Conservation (phyloP, 2,888 invertebrate species). For the Gortyna flavago region DNA sequence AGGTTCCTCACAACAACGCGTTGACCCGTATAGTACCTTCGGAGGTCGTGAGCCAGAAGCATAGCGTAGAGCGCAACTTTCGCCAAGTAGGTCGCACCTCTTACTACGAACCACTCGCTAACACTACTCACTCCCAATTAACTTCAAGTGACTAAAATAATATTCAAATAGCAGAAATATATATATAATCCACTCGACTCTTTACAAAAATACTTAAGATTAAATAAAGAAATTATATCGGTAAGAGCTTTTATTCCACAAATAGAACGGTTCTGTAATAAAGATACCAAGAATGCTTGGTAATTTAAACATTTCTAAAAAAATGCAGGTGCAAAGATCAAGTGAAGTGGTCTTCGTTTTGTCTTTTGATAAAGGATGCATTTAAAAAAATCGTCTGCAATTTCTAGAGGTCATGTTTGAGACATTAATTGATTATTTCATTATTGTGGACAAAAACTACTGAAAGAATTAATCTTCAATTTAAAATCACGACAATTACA, state of each 20-base stretch:
- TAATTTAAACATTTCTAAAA: constrained; percentile 12
- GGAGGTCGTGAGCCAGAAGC: constrained; percentile 81
- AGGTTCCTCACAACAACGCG: constrained; percentile 79
- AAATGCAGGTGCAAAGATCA: constrained; percentile 8
- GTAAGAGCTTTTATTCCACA: constrained; percentile 26
- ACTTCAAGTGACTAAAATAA: constrained; percentile 22
- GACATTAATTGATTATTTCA: constrained; percentile 31
- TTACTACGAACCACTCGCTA: constrained; percentile 63
- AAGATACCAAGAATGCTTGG: constrained; percentile 6
- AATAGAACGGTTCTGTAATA: constrained; percentile 34
- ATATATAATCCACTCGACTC: constrained; percentile 14
- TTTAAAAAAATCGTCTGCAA: constrained; percentile 16
- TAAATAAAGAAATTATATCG: constrained; percentile 17
- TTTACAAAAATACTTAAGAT: neutral
- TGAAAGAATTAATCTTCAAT: constrained; percentile 16
- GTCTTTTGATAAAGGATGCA: constrained; percentile 25
- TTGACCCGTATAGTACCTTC: constrained; percentile 78
- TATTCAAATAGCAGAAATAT: constrained; percentile 14
- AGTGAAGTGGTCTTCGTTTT: constrained; percentile 23
- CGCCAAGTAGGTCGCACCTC: constrained; percentile 69
- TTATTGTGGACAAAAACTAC: constrained; percentile 32
- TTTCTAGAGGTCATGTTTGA: constrained; percentile 34
- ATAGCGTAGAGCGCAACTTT: constrained; percentile 69
- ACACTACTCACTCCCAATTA: constrained; percentile 52
- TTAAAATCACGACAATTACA: constrained; percentile 36